A percentile compares a stretch with the other conserved stretches of the same genome.
Evolutionary conservation across 2,797 vertebrate species (phyloP).

Genomic region (Sebastes alutus): DNA sequence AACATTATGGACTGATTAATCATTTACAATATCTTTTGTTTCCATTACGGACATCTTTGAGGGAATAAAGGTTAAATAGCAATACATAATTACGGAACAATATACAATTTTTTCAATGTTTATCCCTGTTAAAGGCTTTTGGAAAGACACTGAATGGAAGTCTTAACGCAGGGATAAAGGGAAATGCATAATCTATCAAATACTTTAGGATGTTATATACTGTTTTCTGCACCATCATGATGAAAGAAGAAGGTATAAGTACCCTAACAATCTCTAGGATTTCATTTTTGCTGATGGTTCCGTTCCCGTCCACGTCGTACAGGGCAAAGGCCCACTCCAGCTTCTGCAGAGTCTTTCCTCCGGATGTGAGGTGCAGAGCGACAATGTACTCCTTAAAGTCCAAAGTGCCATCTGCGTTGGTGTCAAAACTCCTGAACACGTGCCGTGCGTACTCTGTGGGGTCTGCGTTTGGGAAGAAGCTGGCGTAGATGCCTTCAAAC

Average conservation of each 20-base stretch:
- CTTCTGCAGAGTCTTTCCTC: conserved; percentile 89
- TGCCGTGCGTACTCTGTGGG: conserved; percentile 90
- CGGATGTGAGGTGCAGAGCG: conserved; percentile 92
- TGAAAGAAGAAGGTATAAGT: not conserved
- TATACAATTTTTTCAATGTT: not conserved
- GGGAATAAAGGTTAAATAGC: not conserved
- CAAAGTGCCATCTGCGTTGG: conserved; percentile 91
- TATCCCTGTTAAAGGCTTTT: not conserved
- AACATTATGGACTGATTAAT: not conserved
- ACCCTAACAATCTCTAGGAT: conserved; percentile 93
- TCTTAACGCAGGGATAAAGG: not conserved
- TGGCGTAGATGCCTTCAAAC: conserved; percentile 92
- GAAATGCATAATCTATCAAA: not conserved
- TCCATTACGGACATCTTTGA: accelerated
- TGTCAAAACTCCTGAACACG: conserved; percentile 95
- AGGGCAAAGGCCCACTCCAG: conserved; percentile 95
- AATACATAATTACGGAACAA: not conserved
- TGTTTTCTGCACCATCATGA: not conserved
- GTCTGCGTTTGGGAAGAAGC: conserved; percentile 92
- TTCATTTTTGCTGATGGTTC: conserved; percentile 91
- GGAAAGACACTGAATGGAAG: not conserved
- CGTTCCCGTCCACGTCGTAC: conserved; percentile 94
- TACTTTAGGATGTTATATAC: not conserved
- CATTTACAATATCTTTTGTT: not conserved
- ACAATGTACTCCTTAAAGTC: conserved; percentile 96